phyloP scores from a whole-genome alignment of 2,888 invertebrate genomes.

The Petrophora chlorosata region DNA sequence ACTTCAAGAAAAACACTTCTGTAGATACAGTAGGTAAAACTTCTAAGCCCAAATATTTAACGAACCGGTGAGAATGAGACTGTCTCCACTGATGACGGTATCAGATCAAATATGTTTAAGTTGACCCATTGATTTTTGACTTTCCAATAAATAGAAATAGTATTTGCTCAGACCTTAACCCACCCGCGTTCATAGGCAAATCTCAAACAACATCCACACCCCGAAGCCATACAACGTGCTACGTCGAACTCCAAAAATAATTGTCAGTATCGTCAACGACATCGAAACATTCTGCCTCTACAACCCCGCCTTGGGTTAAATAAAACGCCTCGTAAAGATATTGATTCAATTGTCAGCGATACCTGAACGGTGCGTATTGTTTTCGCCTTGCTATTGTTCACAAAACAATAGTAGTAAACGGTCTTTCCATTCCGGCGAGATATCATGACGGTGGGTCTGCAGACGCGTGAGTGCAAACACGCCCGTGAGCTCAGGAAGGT shows the following conservation, averaged over 20 bases:
- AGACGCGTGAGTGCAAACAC: slow-evolving; percentile 59
- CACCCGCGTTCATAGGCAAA: slow-evolving; percentile 1
- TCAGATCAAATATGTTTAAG: too few relatives aligned
- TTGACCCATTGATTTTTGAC: too few relatives aligned
- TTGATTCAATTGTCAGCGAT: slow-evolving; percentile 49
- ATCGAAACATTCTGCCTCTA: slow-evolving; percentile 14
- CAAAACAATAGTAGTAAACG: slow-evolving; percentile 55
- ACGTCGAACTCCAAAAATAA: slow-evolving; percentile 8
- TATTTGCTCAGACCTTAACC: too few relatives aligned
- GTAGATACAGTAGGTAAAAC: too few relatives aligned
- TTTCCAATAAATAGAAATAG: too few relatives aligned
- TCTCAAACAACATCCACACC: neutral
- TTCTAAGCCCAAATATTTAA: too few relatives aligned
- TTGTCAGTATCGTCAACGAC: slow-evolving; percentile 16
- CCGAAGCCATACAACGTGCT: slow-evolving; percentile 1
- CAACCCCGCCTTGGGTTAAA: slow-evolving; percentile 22
- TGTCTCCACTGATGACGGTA: too few relatives aligned
- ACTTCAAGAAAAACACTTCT: too few relatives aligned
- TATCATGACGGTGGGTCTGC: slow-evolving; percentile 44
- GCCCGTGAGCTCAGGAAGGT: slow-evolving; percentile 63
- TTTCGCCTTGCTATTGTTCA: slow-evolving; percentile 51
- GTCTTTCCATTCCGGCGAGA: slow-evolving; percentile 49
- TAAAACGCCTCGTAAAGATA: slow-evolving; percentile 36
- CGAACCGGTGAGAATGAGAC: too few relatives aligned
- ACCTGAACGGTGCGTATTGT: slow-evolving; percentile 50